phyloP scores from a whole-genome alignment of 2,888 invertebrate species.

The Epinotia demarniana region DNA sequence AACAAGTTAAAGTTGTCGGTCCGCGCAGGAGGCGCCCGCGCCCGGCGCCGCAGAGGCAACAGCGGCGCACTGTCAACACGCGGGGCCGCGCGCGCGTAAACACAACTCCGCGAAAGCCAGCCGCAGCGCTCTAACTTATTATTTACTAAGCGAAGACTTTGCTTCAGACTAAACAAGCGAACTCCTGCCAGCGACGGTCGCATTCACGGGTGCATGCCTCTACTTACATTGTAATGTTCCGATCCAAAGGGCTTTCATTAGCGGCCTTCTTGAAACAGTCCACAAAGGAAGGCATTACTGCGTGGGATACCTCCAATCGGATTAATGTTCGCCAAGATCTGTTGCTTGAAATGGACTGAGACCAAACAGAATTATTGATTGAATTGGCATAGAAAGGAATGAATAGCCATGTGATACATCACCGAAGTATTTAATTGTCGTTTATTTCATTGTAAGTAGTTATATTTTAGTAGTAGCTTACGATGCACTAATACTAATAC shows the following conservation, averaged over 20 bases:
- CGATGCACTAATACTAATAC: no score
- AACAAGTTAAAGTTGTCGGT: conserved; percentile 28
- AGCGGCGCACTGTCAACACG: conserved; percentile 46
- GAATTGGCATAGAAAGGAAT: not conserved
- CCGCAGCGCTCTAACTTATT: conserved; percentile 64
- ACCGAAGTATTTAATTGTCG: no score
- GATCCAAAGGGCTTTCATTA: conserved; percentile 36
- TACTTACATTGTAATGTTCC: conserved; percentile 42
- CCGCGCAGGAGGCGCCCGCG: conserved; percentile 12
- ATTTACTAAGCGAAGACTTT: conserved; percentile 66
- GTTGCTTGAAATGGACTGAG: conserved; percentile 16
- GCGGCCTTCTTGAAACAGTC: conserved; percentile 16
- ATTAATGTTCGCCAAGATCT: conserved; percentile 32
- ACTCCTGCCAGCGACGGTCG: conserved; percentile 58
- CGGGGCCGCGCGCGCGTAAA: conserved; percentile 65
- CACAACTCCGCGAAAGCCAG: conserved; percentile 66
- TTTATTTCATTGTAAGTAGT: no score
- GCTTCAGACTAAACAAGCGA: conserved; percentile 65
- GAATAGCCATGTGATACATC: not conserved
- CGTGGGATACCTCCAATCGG: conserved; percentile 28
- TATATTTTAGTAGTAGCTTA: no score
- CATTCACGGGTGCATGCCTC: conserved; percentile 44
- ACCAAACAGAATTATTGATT: conserved; percentile 26
- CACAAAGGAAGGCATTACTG: conserved; percentile 13
- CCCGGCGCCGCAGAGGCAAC: not conserved